Conservation (phyloP, 2,113 vertebrate species). For the Eptesicus fuscus region DNA sequence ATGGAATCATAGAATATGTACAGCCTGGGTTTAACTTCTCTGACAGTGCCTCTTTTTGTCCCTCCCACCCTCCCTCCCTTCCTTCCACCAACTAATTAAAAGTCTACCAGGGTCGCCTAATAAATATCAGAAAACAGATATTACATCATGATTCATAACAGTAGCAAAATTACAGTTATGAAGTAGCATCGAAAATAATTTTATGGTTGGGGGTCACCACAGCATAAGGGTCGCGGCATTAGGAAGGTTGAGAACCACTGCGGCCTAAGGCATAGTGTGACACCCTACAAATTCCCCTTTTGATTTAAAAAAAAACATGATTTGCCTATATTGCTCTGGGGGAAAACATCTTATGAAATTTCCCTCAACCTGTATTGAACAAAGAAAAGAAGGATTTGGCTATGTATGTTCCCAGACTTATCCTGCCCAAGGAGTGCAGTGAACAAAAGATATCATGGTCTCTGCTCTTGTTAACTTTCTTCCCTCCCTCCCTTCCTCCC, state of each 20-base stretch:
- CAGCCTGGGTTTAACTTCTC: background rate
- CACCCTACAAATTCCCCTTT: background rate
- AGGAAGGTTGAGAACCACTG: too few relatives aligned
- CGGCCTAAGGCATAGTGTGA: background rate
- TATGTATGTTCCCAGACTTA: background rate
- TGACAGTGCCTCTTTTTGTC: background rate
- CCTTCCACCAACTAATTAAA: too few relatives aligned
- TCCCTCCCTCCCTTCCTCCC: background rate
- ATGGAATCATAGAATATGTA: background rate
- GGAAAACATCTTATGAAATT: background rate
- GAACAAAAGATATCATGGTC: background rate
- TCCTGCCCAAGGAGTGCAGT: background rate
- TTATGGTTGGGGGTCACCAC: too few relatives aligned
- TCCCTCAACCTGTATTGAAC: background rate
- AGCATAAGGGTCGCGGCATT: too few relatives aligned
- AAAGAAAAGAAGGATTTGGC: background rate
- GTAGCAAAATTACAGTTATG: too few relatives aligned
- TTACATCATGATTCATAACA: too few relatives aligned
- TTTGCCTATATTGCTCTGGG: background rate
- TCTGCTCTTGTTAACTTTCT: background rate
- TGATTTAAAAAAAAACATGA: background rate
- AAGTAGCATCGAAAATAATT: too few relatives aligned
- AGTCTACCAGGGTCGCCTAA: too few relatives aligned
- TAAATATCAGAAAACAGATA: too few relatives aligned
- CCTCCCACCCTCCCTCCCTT: too few relatives aligned